Evolutionary conservation across 2,888 invertebrate genomes (phyloP).

Genomic region (Pinctada fucata): DNA sequence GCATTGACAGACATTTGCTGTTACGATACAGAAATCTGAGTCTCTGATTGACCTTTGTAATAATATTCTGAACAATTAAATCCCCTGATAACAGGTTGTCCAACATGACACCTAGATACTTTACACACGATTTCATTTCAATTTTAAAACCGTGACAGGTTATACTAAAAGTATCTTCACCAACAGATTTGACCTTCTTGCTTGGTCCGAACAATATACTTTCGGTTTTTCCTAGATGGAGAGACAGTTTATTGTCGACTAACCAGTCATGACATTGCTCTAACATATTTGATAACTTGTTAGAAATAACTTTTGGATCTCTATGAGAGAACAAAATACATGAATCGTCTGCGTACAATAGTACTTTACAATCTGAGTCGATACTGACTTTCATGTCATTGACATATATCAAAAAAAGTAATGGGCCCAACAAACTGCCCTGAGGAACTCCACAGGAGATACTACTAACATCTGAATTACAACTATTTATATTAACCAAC

Average conservation of each 20-base stretch:
- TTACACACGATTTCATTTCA: not conserved
- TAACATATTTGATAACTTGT: not conserved
- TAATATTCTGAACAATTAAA: not conserved
- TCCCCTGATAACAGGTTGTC: not conserved
- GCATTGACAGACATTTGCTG: not conserved
- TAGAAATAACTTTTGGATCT: not conserved
- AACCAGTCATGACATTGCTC: not conserved
- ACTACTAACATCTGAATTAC: not conserved
- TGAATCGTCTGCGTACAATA: not conserved
- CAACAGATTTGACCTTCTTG: not conserved
- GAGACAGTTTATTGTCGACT: not conserved
- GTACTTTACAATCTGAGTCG: not conserved
- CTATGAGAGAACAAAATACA: not conserved
- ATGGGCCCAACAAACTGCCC: slow-evolving; percentile 13
- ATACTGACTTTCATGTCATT: not conserved
- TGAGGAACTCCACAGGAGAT: slow-evolving; percentile 15
- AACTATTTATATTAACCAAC: slow-evolving; percentile 1
- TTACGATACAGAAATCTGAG: not conserved
- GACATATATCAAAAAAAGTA: not conserved
- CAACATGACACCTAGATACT: not conserved
- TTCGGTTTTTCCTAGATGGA: not conserved
- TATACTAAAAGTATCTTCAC: not conserved
- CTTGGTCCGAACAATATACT: not conserved
- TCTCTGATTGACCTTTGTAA: not conserved
- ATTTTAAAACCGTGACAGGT: not conserved